Base-by-base conservation (phyloP, 2,888 invertebrate genomes). In the Mermis nigrescens region DNA sequence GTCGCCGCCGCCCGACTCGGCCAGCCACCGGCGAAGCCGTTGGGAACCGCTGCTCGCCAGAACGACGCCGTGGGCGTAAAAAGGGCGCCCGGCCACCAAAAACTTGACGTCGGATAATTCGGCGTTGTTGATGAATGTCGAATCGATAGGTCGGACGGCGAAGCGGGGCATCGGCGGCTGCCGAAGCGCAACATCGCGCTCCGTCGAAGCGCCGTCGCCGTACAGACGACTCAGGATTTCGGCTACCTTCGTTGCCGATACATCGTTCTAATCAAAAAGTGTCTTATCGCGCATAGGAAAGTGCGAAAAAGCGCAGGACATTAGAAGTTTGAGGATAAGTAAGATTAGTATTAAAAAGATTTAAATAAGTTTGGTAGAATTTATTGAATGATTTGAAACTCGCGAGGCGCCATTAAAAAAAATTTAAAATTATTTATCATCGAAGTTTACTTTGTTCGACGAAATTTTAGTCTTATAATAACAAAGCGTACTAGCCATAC, bases 61-160 rank as follows among this genome's bases (percentile, higher is more conserved):
- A 45, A 91, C 88, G 64, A 91, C 89, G 76, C 89, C 88, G 75
- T 91, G 91, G 0, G 87, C 90, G 73, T 88, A 90, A 75, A 91
- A 89, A 28, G 88, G 79, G 63, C 86, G 80, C 0, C 87, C 88
- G 73, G 89, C 89, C 57, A 90, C 88, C 69, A 87, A 80, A 74
- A 90, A 90, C 59, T 87, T 87, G 31, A 90, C 88, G 72, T 90
- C 90, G 66, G 87, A 87, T 45, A 90, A 78, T 69, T 88, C 87
- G 0, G 88, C 86, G 76, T 89, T 90, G 77, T 90, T 91, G 64
- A 91, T 88, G 76, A 87, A 91, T 70, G 86, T 84, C 0, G 88
- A 86, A 76, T 91, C 90, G 65, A 68, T 63, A 57, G 19, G 51
- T 7, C 19, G 51, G 7, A 24, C 51, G 7, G 38, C 38, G n/a